A percentile compares a stretch with the other conserved stretches of the same genome.
Evolutionary conservation across 2,797 vertebrate species (phyloP).

Genomic region (Astyanax mexicanus): DNA sequence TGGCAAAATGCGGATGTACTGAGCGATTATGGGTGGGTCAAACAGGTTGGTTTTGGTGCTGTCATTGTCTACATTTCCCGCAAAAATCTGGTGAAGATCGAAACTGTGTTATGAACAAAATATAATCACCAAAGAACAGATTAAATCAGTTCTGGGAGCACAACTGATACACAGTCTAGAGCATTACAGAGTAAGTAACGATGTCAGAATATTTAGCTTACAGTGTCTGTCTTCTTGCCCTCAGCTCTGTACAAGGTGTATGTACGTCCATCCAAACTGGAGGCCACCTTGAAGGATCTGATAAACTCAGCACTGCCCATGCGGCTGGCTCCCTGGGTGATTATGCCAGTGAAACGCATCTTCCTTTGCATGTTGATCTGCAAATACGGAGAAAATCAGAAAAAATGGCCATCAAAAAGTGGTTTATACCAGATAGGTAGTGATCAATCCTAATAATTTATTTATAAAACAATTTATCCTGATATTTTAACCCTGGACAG

Average conservation of each 20-base stretch:
- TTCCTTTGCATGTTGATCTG: conserved; percentile 90
- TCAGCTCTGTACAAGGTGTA: conserved; percentile 77
- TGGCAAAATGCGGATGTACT: conserved; percentile 88
- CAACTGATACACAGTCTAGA: neutral
- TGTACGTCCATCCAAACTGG: conserved; percentile 83
- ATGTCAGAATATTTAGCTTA: conserved; percentile 60
- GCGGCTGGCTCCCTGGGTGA: conserved; percentile 92
- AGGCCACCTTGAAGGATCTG: conserved; percentile 88
- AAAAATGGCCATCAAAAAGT: neutral
- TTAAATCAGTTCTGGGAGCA: neutral
- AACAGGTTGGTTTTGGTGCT: conserved; percentile 87
- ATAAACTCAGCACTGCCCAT: conserved; percentile 86
- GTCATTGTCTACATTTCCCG: conserved; percentile 86
- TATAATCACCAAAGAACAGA: neutral
- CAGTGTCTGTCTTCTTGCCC: conserved; percentile 74
- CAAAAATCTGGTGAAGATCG: conserved; percentile 84
- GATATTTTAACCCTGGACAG: too few species aligned
- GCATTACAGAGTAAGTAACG: neutral
- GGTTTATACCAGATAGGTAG: too few species aligned
- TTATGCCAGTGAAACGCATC: conserved; percentile 88
- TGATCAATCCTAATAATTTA: too few species aligned
- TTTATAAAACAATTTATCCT: too few species aligned
- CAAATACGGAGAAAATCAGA: conserved; percentile 21
- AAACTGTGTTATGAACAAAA: neutral
- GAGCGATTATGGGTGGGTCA: conserved; percentile 83